These are phyloP conservation scores for Anastatus disparis DNA, from an alignment of 1,140 invertebrate genomes.

Conservation along the genomic window DNA sequence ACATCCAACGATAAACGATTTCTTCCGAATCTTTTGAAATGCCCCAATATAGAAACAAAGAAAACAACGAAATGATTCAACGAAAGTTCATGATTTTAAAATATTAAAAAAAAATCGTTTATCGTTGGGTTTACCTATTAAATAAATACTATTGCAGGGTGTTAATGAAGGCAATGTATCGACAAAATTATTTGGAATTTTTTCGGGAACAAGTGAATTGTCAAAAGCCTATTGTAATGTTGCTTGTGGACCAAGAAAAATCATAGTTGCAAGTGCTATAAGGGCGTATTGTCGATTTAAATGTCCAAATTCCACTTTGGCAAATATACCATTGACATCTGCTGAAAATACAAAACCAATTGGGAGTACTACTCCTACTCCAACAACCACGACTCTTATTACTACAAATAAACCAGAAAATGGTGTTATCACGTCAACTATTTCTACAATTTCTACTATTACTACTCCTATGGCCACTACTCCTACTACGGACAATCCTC, in stretches of 20 bases:
- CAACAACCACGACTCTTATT: background rate
- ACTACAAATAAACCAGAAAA: too few species aligned
- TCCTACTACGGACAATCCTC: background rate
- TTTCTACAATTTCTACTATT: background rate
- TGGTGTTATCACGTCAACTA: too few species aligned
- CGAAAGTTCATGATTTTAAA: too few species aligned
- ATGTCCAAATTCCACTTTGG: slow-evolving; percentile 15
- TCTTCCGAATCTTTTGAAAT: too few species aligned
- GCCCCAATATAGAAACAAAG: too few species aligned
- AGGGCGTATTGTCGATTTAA: background rate
- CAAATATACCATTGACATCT: background rate
- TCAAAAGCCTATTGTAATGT: background rate
- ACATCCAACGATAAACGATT: too few species aligned
- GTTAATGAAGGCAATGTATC: background rate
- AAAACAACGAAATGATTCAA: too few species aligned
- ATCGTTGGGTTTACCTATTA: too few species aligned
- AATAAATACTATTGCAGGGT: too few species aligned
- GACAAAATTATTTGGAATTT: background rate
- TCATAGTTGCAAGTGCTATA: background rate
- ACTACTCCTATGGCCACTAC: background rate
- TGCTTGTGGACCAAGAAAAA: background rate
- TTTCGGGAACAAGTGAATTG: background rate
- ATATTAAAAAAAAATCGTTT: too few species aligned
- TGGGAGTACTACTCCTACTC: background rate
- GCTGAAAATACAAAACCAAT: background rate